These are phyloP conservation scores for Lordiphosa andalusiaca DNA, from an alignment of 2,888 invertebrate genomes.

Conservation along the genomic window DNA sequence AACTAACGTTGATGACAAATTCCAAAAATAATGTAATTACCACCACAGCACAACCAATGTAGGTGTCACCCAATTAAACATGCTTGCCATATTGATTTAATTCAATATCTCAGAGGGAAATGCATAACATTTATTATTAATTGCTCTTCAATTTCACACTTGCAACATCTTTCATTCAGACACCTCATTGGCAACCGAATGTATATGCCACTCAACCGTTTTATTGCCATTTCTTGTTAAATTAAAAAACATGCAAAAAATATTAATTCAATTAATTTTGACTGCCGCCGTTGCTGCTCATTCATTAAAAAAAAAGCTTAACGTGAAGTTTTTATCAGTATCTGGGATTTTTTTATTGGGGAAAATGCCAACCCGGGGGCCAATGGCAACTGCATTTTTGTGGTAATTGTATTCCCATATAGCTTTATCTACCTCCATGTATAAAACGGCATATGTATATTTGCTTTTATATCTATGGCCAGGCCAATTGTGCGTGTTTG, in stretches of 20 bases:
- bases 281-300: slow-evolving; percentile 18
- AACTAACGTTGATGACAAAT: too few species aligned
- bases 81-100: neutral
- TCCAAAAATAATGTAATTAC: too few species aligned
- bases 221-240: slow-evolving; percentile 6
- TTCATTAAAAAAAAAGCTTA: slow-evolving; percentile 40
- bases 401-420: slow-evolving; percentile 37
- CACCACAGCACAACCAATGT: neutral
- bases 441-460: neutral
- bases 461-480: slow-evolving; percentile 7
- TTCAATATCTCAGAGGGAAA: too few species aligned
- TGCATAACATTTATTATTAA: neutral
- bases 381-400: neutral
- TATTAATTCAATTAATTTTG: slow-evolving; percentile 56
- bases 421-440: slow-evolving; percentile 9
- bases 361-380: neutral
- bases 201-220: slow-evolving; percentile 8
- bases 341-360: slow-evolving; percentile 26
- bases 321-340: slow-evolving; percentile 22
- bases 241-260: slow-evolving; percentile 17
- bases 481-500: slow-evolving; percentile 35
- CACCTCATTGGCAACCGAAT: slow-evolving; percentile 13
- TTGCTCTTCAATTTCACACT: neutral
- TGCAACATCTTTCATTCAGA: neutral
- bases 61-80: neutral